Evolutionary conservation across 2,888 invertebrate genomes (phyloP).

Genomic region (Incurvaria masculella): DNA sequence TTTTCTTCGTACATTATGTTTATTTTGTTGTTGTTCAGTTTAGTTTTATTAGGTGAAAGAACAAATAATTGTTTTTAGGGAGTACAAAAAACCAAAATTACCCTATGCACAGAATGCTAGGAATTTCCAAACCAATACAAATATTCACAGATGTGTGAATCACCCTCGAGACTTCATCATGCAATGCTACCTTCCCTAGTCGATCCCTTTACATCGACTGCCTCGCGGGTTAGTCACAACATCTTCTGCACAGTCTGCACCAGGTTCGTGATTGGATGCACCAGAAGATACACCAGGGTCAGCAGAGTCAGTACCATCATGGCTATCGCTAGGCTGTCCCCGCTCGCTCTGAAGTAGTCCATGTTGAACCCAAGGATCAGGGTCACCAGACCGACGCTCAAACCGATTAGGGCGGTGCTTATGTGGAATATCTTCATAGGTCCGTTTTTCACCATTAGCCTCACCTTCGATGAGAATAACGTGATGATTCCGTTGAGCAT

Average conservation of each 20-base stretch:
- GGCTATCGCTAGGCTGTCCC: constrained; percentile 31
- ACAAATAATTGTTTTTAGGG: too few relatives aligned
- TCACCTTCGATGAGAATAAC: constrained; percentile 49
- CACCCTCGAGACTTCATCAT: constrained; percentile 15
- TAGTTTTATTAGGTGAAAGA: too few relatives aligned
- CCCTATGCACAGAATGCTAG: too few relatives aligned
- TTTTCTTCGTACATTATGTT: too few relatives aligned
- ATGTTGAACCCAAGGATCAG: constrained; percentile 42
- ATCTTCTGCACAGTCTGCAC: constrained; percentile 31
- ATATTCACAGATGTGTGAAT: too few relatives aligned
- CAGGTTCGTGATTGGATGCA: constrained; percentile 39
- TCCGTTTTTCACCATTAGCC: constrained; percentile 43
- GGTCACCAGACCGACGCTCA: constrained; percentile 49
- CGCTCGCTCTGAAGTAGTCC: constrained; percentile 29
- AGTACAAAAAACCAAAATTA: too few relatives aligned
- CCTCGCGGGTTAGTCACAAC: constrained; percentile 29
- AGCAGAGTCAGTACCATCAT: constrained; percentile 34
- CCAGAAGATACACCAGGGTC: constrained; percentile 30
- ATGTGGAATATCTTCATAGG: constrained; percentile 50
- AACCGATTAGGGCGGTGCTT: constrained; percentile 46
- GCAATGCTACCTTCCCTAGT: constrained; percentile 32
- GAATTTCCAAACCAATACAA: too few relatives aligned
- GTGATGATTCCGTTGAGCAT: constrained; percentile 47
- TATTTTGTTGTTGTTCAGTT: too few relatives aligned
- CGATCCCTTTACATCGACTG: constrained; percentile 23